Base-by-base conservation (phyloP, 2,113 vertebrate genomes). In the Azemiops feae region DNA sequence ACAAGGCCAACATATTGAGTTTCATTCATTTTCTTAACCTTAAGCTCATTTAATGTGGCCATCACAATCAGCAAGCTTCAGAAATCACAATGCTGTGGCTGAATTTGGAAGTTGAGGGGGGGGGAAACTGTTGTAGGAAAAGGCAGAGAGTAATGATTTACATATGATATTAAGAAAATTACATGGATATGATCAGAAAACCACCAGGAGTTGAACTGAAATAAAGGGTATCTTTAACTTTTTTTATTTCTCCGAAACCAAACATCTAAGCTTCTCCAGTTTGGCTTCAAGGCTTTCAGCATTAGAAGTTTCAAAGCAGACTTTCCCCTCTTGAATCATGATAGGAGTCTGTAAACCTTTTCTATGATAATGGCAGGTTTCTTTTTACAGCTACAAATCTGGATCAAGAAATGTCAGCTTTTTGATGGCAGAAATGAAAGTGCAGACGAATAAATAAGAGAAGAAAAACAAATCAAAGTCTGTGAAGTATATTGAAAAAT, bases 371-470 rank as follows among this genome's bases (percentile, higher is more conserved):
- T 47, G 58, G 88, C 53, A 86, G 58, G 45, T 86, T 55, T 87
- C 25, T n/a, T 93, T 93, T 86, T 93, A 89, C 16, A 90, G 81
- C n/a, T 27, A 60, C 60, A 89, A 87, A 60, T 64, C 43, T 90
- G 89, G 55, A 93, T 85, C 81, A 87, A 85, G 88, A 90, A 93
- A 64, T 53, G 74, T 87, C 89, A 90, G 55, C 81, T 90, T 90
- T 93, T 86, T 90, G 74, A 87, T 87, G 89, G 81, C 92, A 86
- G 74, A 81, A 93, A 90, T 64, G n/a, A 90, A 93, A 87, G 74
- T 43, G 55, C 23, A 23, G 74, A 64, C 3, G 89, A 81, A 93
- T 57, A 86, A 53, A 58, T 93, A 53, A 60, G 9, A 34, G 69
- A 43, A 87, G 45, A 87, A 34, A 90, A 93, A 93, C 90, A 90